phyloP scores from a whole-genome alignment of 2,797 vertebrate genomes.

The Tauraco hartlaubi region DNA sequence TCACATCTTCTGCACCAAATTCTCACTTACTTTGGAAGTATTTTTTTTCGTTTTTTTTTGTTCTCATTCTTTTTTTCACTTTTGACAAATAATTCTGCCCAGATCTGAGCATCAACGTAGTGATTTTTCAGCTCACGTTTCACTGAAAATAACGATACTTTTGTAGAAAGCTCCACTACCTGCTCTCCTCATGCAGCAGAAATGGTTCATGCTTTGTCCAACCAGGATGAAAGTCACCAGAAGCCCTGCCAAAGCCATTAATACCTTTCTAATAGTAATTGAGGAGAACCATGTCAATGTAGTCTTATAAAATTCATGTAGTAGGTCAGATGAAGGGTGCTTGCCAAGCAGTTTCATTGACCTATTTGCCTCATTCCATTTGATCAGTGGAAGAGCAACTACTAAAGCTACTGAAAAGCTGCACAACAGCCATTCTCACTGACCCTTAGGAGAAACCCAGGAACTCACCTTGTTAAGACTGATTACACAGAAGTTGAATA shows the following conservation, averaged over 20 bases:
- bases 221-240: not conserved
- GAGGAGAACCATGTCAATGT: not conserved
- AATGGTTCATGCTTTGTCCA: not conserved
- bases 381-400: not conserved
- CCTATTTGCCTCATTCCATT: not conserved
- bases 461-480: not conserved
- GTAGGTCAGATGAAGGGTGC: not conserved
- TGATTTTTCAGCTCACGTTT: not conserved
- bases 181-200: not conserved
- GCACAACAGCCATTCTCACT: not conserved
- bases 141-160: not conserved
- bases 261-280: not conserved
- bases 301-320: not conserved
- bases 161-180: not conserved
- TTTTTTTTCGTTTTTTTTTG: not conserved
- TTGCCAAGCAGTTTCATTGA: not conserved
- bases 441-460: not conserved
- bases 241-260: not conserved
- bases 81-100: not conserved
- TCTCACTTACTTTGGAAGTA: not conserved
- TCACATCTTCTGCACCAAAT: not conserved
- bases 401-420: not conserved
- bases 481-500: not conserved
- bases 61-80: not conserved
- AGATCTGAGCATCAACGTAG: not conserved